Base-by-base conservation (phyloP, 2,888 invertebrate species). In the Exocentrus adspersus region DNA sequence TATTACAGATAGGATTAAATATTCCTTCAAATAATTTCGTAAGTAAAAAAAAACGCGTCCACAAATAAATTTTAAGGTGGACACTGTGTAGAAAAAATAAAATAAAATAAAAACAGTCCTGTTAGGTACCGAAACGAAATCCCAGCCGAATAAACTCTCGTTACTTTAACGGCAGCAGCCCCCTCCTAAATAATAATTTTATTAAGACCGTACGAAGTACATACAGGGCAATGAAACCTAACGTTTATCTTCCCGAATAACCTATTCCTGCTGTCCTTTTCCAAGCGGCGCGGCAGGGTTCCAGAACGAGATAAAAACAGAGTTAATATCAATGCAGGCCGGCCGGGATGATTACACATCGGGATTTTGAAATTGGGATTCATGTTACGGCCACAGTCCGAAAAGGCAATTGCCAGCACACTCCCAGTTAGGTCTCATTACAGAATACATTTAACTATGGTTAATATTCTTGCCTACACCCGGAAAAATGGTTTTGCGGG, bases 351-450 rank as follows among this genome's bases (percentile, higher is more conserved):
- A 77, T 78, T 78, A 75, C 75, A 77, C 76, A 76, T 76, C 70
- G 76, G 77, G 77, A 78, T 79, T 79, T 77, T 69, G 72, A 78
- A 80, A 80, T 80, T 79, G 79, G 80, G 79, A 80, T 79, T 79
- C 79, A 79, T 78, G 78, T 78, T 78, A 79, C 75, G 79, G 72
- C 68, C 75, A 67, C 67, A 73, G 77, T 78, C 78, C 77, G 71
- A 72, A 69, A 57, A 28, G 46, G 71, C 73, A 76, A 77, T 78
- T 77, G 73, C 67, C 70, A 73, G 71, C 76, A 77, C 77, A 78
- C 77, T 79, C 79, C 73, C 78, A 77, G 79, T 79, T 79, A 78
- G 77, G 77, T 79, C 78, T 80, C 78, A 78, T 81, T 81, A 79
- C 77, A 77, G 72, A 77, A 77, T 76, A 74, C 79, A 77, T 77